Evolutionary conservation across 2,113 vertebrate genomes (phyloP), one percentile per base, ranked within the genome.

Genomic region (Sylvicapra grimmia): DNA sequence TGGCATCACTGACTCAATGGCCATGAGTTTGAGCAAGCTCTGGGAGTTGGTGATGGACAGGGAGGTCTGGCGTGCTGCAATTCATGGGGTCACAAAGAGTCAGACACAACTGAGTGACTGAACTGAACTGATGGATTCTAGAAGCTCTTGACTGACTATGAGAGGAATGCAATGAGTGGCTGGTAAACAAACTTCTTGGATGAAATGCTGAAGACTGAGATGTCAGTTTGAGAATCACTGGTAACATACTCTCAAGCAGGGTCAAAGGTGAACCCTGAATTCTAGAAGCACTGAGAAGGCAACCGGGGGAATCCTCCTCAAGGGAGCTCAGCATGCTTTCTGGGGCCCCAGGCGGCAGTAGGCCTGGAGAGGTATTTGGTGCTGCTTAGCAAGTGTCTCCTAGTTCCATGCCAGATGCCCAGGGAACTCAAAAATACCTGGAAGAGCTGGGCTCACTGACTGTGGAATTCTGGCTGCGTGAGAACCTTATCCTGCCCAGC

Each of bases 401-500:
- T 29, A 11, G 47, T 33, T 90, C 0, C 3, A 40, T 77, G 49
- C 75, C 65, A 68, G 75, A 16, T 31, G 59, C 31, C 27, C 58
- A 47, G n/a, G 13, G 44, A 89, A 72, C 36, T 51, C 53, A 31
- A 51, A 82, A 82, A 53, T 36, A 53, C 5, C 12, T 7, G 51
- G n/a, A 61, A 79, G 92, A 95, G n/a, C 15, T 27, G 40, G 54
- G 15, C 23, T 93, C 4, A 3, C 19, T 89, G 49, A 47, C 56
- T 27, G 51, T 92, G 84, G 92, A 29, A 33, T 72, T 59, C 44
- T 77, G 51, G 27, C 72, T 51, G 25, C 19, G 5, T 25, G 23
- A 85, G 92, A 72, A 23, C 13, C 59, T 47, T 79, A 13, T 19
- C 12, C 54, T 4, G 0, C 29, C 4, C 0, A 21, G 56, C 0